Evolutionary conservation across 1,140 invertebrate genomes (phyloP).

Genomic region (Brachionus asplanchnoidis): DNA sequence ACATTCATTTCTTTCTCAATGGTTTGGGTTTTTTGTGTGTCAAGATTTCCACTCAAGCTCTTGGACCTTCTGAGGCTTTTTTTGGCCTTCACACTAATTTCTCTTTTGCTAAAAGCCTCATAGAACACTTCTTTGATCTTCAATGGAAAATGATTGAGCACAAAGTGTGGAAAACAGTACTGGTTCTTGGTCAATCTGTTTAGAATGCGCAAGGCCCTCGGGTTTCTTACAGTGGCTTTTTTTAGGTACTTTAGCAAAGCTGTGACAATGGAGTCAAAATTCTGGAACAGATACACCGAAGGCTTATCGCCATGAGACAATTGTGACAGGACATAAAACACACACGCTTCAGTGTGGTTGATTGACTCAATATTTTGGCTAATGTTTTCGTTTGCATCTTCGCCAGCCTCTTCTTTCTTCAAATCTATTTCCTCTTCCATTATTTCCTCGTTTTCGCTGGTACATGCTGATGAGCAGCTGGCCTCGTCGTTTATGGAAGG

Average conservation of each 20-base stretch:
- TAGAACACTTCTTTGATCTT: conserved; percentile 32
- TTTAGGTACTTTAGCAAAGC: conserved; percentile 14
- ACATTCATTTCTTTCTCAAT: conserved; percentile 40
- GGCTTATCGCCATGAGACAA: conserved; percentile 40
- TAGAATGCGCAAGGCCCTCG: conserved; percentile 26
- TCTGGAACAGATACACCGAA: not conserved
- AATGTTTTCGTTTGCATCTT: not conserved
- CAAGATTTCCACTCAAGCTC: not conserved
- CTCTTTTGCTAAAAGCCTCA: not conserved
- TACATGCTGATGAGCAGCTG: not conserved
- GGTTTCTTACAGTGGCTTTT: conserved; percentile 21
- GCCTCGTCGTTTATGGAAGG: not conserved
- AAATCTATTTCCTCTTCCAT: not conserved
- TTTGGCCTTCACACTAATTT: not conserved
- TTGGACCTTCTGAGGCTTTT: not conserved
- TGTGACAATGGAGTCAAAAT: conserved; percentile 17
- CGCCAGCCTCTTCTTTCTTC: not conserved
- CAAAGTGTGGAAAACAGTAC: conserved; percentile 30
- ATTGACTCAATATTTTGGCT: conserved; percentile 35
- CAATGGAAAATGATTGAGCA: not conserved
- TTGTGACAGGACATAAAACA: conserved; percentile 39
- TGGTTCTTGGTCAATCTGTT: conserved; percentile 37
- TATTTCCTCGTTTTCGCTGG: not conserved
- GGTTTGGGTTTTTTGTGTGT: not conserved
- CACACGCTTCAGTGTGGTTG: conserved; percentile 30